Conservation (phyloP, 2,113 vertebrate genomes). For the Melanerpes aurifrons region DNA sequence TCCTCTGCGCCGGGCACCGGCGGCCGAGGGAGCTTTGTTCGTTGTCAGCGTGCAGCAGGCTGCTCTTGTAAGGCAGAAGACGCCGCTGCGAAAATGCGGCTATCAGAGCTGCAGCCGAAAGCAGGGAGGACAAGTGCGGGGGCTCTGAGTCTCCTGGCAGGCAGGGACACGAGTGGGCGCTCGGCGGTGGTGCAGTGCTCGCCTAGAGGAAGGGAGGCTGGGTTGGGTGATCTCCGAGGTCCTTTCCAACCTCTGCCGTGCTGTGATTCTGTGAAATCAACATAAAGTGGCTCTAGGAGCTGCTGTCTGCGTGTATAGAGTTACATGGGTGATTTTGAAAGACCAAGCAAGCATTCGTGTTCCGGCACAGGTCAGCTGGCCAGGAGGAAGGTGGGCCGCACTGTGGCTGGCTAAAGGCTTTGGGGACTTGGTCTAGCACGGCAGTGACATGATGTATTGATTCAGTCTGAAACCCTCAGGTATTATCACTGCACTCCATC, state of each 20-base stretch:
- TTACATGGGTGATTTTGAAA: too few species aligned
- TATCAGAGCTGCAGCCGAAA: neutral
- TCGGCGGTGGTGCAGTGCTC: neutral
- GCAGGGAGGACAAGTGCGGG: neutral
- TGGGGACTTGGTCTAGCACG: neutral
- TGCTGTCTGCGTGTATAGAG: too few species aligned
- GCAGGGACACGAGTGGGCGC: fast-evolving
- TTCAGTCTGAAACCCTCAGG: constrained; percentile 42
- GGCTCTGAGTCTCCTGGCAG: neutral
- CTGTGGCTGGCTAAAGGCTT: neutral
- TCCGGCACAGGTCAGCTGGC: too few species aligned
- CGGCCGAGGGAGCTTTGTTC: too few species aligned
- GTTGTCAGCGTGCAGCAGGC: neutral
- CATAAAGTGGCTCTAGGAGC: too few species aligned
- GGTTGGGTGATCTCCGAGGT: too few species aligned
- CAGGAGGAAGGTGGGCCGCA: neutral
- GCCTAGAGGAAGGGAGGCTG: fast-evolving
- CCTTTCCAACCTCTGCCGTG: too few species aligned
- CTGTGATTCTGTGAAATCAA: too few species aligned
- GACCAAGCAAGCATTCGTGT: too few species aligned
- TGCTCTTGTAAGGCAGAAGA: neutral
- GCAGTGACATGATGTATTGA: neutral
- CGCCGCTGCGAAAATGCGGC: neutral
- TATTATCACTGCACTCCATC: constrained; percentile 56
- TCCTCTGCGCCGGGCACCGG: too few species aligned